Evolutionary conservation across 2,888 invertebrate species (phyloP), one percentile per base, ranked within the genome.

Genomic region (Thyatira batis): DNA sequence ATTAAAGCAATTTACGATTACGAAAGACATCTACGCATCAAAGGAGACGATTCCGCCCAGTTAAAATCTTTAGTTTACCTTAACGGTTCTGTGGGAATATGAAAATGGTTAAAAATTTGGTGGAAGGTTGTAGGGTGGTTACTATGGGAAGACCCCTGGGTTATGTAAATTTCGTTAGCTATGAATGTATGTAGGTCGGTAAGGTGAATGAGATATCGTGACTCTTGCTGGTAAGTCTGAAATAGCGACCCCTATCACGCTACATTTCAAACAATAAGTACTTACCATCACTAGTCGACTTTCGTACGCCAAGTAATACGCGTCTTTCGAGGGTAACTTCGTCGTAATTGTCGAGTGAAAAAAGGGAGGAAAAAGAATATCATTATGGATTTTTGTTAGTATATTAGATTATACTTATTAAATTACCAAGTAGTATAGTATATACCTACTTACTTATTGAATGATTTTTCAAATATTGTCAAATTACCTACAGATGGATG

Each of bases 401-500:
- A 48, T 27, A 21, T 30, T 2, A 8, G 13, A 20, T 20, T 45
- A 21, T 45, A 11, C n/a, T 13, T 17, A 5, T 20, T 11, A 27
- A 20, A 50, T 50, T 50, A 13, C 25, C 17, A 50, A 2, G 10
- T 17, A 25, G 23, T 49, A 50, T 30, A 33, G 10, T 10, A 20
- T 30, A 43, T 20, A n/a, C n/a, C n/a, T n/a, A n/a, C n/a, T n/a
- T n/a, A n/a, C n/a, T n/a, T n/a, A n/a, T n/a, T n/a, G n/a, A n/a
- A n/a, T 33, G 39, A 6, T 23, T 13, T 6, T 23, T 46, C 33
- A 44, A 50, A 46, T 23, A 27, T 25, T 27, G 30, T 46, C 9
- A 8, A 28, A n/a, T 44, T 53, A n/a, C n/a, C n/a, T n/a, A 48
- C 79, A 94, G 94, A 93, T 94, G 93, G 93, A 94, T 58, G 87